These are phyloP conservation scores for Luperina nickerlii DNA, from an alignment of 2,888 invertebrate genomes.

Conservation along the genomic window DNA sequence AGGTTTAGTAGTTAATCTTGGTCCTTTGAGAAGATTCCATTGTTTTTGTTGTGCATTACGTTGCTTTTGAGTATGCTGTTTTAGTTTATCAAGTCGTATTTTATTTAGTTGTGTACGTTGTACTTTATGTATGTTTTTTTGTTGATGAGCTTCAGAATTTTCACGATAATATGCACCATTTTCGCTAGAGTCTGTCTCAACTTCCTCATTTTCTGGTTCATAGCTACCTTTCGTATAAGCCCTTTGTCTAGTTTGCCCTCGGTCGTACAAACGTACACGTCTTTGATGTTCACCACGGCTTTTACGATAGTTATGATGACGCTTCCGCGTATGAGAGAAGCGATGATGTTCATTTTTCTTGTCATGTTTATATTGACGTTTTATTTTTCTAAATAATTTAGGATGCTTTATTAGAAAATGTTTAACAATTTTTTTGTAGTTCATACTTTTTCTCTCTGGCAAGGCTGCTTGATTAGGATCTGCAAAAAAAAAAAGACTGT, in stretches of 20 bases:
- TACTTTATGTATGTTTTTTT: neutral
- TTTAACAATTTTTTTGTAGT: slow-evolving; percentile 35
- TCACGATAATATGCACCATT: neutral
- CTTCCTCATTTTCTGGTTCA: neutral
- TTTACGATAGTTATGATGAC: slow-evolving; percentile 16
- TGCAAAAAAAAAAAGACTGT: neutral
- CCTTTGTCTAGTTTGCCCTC: neutral
- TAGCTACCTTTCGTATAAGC: neutral
- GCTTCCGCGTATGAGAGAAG: neutral
- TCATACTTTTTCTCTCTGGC: slow-evolving; percentile 31
- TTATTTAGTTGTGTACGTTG: neutral
- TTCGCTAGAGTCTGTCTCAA: neutral
- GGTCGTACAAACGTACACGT: neutral
- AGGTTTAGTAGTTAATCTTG: neutral
- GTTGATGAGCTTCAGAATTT: neutral
- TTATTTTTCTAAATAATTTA: slow-evolving; percentile 37
- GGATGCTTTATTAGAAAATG: slow-evolving; percentile 42
- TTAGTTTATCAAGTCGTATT: neutral
- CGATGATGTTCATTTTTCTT: neutral
- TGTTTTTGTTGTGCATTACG: neutral
- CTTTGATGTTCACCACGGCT: neutral
- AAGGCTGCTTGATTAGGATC: neutral
- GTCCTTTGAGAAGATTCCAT: neutral
- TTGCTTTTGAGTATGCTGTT: neutral
- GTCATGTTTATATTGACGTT: slow-evolving; percentile 24